A percentile compares a stretch with the other conserved stretches of the same genome.
Evolutionary conservation across 2,113 vertebrate species (phyloP).

Genomic region (Cryptoleucopteryx plumbea): DNA sequence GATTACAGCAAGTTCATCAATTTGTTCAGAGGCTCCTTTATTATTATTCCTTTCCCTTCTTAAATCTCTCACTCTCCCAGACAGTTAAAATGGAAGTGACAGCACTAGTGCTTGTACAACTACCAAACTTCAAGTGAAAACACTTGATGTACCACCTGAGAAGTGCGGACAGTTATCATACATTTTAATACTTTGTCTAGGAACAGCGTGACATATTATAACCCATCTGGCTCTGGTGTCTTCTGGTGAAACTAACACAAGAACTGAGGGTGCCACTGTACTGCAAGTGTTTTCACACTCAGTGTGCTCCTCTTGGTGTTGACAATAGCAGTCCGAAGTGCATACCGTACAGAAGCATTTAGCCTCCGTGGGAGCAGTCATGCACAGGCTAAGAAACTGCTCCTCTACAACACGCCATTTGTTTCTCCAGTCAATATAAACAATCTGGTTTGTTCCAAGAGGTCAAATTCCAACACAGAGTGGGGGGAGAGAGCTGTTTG

Average conservation of each 20-base stretch:
- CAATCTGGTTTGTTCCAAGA: background rate
- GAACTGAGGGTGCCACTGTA: background rate
- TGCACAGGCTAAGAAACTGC: background rate
- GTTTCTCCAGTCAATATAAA: background rate
- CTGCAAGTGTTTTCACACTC: background rate
- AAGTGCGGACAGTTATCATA: background rate
- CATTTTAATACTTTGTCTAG: background rate
- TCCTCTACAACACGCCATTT: background rate
- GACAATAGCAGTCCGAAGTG: background rate
- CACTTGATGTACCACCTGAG: background rate
- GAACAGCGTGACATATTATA: background rate
- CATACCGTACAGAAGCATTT: background rate
- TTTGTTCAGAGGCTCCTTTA: background rate
- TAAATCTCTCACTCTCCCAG: background rate
- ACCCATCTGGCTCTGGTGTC: background rate
- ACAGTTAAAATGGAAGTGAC: background rate
- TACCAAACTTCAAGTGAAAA: background rate
- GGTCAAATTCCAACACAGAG: background rate
- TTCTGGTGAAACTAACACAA: background rate
- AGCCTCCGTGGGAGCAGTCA: background rate
- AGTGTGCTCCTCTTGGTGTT: background rate
- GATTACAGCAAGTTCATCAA: background rate
- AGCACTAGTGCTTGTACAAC: background rate
- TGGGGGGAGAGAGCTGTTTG: background rate
- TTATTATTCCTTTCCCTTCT: background rate